Conservation (phyloP, 2,797 vertebrate species). For the Sebastes trivittatus region DNA sequence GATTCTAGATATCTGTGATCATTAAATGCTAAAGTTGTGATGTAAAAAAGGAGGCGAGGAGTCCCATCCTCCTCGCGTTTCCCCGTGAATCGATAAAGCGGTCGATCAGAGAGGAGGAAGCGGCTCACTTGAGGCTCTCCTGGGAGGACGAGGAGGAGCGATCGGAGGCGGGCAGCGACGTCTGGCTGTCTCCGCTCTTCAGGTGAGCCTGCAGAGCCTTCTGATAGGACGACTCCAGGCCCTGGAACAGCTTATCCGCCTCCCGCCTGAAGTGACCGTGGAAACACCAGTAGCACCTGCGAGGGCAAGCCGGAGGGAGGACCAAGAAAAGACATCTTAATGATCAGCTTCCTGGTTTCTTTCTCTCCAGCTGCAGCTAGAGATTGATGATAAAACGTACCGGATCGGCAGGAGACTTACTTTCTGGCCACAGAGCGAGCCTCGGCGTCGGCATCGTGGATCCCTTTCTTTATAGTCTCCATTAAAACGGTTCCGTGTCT, state of each 20-base stretch:
- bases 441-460: slow-evolving; percentile 95
- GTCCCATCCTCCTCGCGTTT: neutral
- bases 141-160: slow-evolving; percentile 97
- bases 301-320: neutral
- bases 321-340: too few relatives aligned
- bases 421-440: slow-evolving; percentile 94
- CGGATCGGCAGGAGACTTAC: slow-evolving; percentile 75
- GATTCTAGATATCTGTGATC: too few relatives aligned
- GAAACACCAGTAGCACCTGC: slow-evolving; percentile 95
- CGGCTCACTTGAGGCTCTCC: slow-evolving; percentile 94
- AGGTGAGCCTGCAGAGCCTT: slow-evolving; percentile 93
- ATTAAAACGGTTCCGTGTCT: slow-evolving; percentile 90
- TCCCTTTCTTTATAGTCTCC: slow-evolving; percentile 96
- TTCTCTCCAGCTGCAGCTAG: too few relatives aligned
- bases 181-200: slow-evolving; percentile 90
- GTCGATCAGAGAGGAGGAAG: neutral
- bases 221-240: slow-evolving; percentile 93
- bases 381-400: neutral
- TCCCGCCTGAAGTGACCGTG: slow-evolving; percentile 92
- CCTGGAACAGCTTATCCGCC: slow-evolving; percentile 92
- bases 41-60: too few relatives aligned
- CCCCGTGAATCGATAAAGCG: neutral
- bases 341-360: too few relatives aligned
- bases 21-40: too few relatives aligned
- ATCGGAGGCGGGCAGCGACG: slow-evolving; percentile 92